phyloP scores from a whole-genome alignment of 2,888 invertebrate species.

The Cybosia mesomella region DNA sequence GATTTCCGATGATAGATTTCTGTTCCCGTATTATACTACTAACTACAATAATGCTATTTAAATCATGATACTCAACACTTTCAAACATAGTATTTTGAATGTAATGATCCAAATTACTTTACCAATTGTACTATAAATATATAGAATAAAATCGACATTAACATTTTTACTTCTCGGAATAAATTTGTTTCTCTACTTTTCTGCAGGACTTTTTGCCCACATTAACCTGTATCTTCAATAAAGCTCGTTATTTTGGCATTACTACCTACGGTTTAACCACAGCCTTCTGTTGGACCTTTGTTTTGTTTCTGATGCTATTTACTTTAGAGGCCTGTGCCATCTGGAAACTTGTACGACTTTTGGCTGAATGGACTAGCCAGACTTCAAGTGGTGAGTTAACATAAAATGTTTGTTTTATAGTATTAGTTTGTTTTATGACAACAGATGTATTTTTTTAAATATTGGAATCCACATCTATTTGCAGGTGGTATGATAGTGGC shows the following conservation, averaged over 20 bases:
- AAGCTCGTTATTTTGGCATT: conserved; percentile 67
- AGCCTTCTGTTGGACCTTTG: conserved; percentile 51
- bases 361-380: conserved; percentile 51
- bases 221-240: conserved; percentile 57
- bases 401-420: not conserved
- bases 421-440: not conserved
- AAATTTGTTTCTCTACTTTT: not conserved
- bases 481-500: conserved; percentile 64
- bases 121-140: not conserved
- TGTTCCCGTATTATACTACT: too few relatives aligned
- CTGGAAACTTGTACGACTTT: conserved; percentile 60
- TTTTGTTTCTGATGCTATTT: conserved; percentile 56
- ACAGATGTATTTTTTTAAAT: not conserved
- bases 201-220: conserved; percentile 67
- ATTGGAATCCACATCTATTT: conserved; percentile 5
- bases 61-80: too few relatives aligned
- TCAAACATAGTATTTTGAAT: too few relatives aligned
- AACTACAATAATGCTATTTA: too few relatives aligned
- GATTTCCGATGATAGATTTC: too few relatives aligned
- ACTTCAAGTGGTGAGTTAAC: conserved; percentile 38
- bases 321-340: conserved; percentile 60
- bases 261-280: conserved; percentile 55
- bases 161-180: not conserved
- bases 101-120: not conserved
- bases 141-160: not conserved